Evolutionary conservation across 2,113 vertebrate genomes (phyloP).

Genomic region (Mobula hypostoma): DNA sequence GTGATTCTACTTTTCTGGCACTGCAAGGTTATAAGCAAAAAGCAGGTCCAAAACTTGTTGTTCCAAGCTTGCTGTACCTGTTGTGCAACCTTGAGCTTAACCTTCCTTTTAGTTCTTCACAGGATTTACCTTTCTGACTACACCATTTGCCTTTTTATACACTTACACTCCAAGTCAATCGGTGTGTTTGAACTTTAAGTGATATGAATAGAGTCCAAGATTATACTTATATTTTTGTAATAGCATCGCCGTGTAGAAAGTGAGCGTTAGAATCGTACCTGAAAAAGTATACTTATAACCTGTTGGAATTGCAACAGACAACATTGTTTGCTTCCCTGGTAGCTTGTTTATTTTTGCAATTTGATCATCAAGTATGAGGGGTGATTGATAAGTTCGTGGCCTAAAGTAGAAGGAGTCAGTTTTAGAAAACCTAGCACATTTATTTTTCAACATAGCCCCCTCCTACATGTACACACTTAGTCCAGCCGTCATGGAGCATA

Average conservation of each 20-base stretch:
- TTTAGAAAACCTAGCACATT: too few relatives aligned
- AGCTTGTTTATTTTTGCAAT: conserved; percentile 14
- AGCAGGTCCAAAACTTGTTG: not conserved
- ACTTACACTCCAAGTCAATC: not conserved
- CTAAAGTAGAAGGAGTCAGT: too few relatives aligned
- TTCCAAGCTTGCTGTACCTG: not conserved
- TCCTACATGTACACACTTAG: too few relatives aligned
- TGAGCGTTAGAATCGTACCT: not conserved
- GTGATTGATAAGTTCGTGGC: too few relatives aligned
- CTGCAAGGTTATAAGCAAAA: not conserved
- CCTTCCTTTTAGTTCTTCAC: not conserved
- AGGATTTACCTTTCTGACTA: not conserved
- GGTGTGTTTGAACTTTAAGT: not conserved
- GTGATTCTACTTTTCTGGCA: not conserved
- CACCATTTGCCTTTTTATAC: not conserved
- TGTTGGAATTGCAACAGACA: not conserved
- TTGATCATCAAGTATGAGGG: not conserved
- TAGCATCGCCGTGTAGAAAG: not conserved
- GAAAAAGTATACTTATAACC: not conserved
- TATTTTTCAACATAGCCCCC: too few relatives aligned
- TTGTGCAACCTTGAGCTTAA: not conserved
- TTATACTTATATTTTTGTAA: not conserved
- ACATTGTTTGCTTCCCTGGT: not conserved
- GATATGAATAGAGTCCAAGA: not conserved
- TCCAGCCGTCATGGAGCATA: too few relatives aligned